Base-by-base conservation (phyloP, 2,113 vertebrate genomes). In the Corythoichthys intestinalis region DNA sequence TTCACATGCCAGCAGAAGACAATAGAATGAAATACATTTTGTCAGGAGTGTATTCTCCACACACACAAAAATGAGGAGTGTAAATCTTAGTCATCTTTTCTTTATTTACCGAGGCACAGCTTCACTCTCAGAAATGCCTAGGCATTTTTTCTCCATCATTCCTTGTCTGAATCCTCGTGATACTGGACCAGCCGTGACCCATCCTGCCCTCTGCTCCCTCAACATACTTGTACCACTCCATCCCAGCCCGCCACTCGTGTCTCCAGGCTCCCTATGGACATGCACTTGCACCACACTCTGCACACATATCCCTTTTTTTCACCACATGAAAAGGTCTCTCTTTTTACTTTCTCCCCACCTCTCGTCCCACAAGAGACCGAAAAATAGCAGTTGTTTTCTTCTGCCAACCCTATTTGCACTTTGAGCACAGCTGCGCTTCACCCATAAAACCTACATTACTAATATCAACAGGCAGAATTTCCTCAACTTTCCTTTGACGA, bases 71-170 rank as follows among this genome's bases (percentile, higher is more conserved):
- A 38, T 9, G 34, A 10, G 12, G 14, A 2, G 64, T 10, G n/a
- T 63, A 20, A 66, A 38, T n/a, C 35, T 20, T 20, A 65, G 11
- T 14, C 10, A 3, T 13, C 35, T 13, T 50, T 39, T 15, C 69
- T 59, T 37, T 67, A 15, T 50, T 8, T 14, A 17, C 49, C 63
- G 49, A 59, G 57, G 6, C 34, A 6, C 9, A 2, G 17, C 60
- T 66, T 56, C 52, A 8, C 28, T 46, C n/a, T 34, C 53, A 56
- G 47, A n/a, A 0, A 67, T 35, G 14, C 57, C 44, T 70, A 59
- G 37, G 63, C 41, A 28, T 28, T 72, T 72, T 61, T 11, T 74
- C 75, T 81, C 57, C 53, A 74, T 76, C 37, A 73, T 70, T 79
- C 56, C 70, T 70, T 69, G 75, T 66, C 34, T 57, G 38, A 11